Evolutionary conservation across 1,140 invertebrate genomes (phyloP), one percentile per base, ranked within the genome.

Genomic region (Brachionus angularis): DNA sequence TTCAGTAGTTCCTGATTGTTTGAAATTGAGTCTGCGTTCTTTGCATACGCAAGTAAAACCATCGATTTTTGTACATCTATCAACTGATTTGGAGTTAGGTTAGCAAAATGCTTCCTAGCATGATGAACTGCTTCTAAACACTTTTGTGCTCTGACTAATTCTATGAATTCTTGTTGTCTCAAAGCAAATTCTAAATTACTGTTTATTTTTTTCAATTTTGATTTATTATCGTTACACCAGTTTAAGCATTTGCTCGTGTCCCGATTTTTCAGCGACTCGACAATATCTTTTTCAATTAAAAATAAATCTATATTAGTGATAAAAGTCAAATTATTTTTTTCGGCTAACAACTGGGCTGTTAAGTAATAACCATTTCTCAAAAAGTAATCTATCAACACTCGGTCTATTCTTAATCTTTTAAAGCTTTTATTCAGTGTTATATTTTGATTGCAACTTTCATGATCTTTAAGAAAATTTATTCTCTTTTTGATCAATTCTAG

Each of bases 211-310:
- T 93, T 84, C 49, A 97, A 84, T 79, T 96, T 97, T 3, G 92
- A 95, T 78, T 91, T 89, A 83, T 98, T 97, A 76, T 98, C 95
- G 76, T 92, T 89, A 78, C 94, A 96, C 95, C 95, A 98, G 53
- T 88, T 85, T n/a, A 96, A 84, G 78, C 93, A 96, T 75, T 90
- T 89, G 3, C 84, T 83, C 5, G 92, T 95, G 78, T 96, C 91
- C 67, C 87, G 87, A 69, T 86, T 86, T 0, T 84, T 80, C 31
- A 98, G 79, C 33, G 84, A 82, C 76, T 85, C 80, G 76, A 86
- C 84, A 0, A 96, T 91, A 78, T 94, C 90, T 70, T 89, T 87
- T 0, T 91, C 92, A 0, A 90, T 89, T 75, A 92, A 84, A 77
- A 94, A 95, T 21, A 95, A 86, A 76, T 93, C 90, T 76, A 94